Percentiles rank a stretch among this genome's conserved stretches.
Conservation (phyloP, 2,888 invertebrate species). For the Tiliacea citrago region DNA sequence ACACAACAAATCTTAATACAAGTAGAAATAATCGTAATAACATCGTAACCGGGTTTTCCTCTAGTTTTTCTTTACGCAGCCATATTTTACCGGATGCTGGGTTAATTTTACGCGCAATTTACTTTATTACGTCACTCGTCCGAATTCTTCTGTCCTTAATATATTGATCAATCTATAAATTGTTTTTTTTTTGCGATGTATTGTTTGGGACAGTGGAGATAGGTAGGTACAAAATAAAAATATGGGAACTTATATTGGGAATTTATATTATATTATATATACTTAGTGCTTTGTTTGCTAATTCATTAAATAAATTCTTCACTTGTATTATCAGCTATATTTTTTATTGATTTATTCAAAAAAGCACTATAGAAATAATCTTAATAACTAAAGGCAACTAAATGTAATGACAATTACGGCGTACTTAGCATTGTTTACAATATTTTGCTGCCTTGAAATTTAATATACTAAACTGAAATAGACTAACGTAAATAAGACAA, state of each 20-base stretch:
- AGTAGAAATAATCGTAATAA: conserved; percentile 53
- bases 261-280: too few relatives aligned
- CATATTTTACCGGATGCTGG: conserved; percentile 68
- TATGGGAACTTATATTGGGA: neutral
- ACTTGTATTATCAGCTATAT: too few relatives aligned
- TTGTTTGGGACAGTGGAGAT: neutral
- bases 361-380: too few relatives aligned
- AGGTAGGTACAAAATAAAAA: neutral
- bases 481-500: too few relatives aligned
- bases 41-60: conserved; percentile 31
- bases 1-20: conserved; percentile 43
- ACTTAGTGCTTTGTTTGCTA: too few relatives aligned
- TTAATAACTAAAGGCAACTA: too few relatives aligned
- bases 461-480: too few relatives aligned
- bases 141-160: conserved; percentile 67
- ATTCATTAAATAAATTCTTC: too few relatives aligned
- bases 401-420: too few relatives aligned
- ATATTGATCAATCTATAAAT: conserved; percentile 67
- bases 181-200: conserved; percentile 27
- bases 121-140: conserved; percentile 70
- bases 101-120: conserved; percentile 77
- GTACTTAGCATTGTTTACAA: too few relatives aligned
- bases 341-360: too few relatives aligned
- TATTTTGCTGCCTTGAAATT: too few relatives aligned
- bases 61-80: conserved; percentile 55